Conservation (phyloP, 2,888 invertebrate genomes). For the Hirtodrosophila trivittata region DNA sequence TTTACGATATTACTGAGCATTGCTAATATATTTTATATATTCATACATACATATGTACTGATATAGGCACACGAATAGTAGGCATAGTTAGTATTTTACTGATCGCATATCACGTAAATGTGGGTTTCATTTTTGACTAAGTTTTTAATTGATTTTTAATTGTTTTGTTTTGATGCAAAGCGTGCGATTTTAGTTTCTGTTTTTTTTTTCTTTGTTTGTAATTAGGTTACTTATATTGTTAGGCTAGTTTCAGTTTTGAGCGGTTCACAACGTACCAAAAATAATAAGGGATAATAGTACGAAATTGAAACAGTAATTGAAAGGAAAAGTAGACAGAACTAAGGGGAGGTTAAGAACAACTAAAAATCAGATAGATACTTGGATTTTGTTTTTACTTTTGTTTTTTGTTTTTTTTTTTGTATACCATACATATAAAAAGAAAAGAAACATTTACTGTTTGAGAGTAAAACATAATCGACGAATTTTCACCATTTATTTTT, state of each 20-base stretch:
- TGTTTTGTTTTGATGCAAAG: conserved; percentile 81
- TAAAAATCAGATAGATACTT: conserved; percentile 18
- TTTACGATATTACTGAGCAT: conserved; percentile 75
- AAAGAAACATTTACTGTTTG: conserved; percentile 25
- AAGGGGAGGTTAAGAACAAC: conserved; percentile 38
- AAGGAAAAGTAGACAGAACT: conserved; percentile 49
- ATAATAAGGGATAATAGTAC: conserved; percentile 42
- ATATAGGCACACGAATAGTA: conserved; percentile 63
- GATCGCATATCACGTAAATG: conserved; percentile 74
- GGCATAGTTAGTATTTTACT: conserved; percentile 49
- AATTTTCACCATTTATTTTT: conserved; percentile 31
- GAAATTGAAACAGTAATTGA: conserved; percentile 33
- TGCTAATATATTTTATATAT: conserved; percentile 60
- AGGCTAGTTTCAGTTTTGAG: conserved; percentile 78
- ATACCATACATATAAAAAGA: conserved; percentile 31
- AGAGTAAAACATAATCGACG: conserved; percentile 38
- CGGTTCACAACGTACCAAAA: conserved; percentile 66
- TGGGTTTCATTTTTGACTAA: conserved; percentile 57
- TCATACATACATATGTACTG: conserved; percentile 35
- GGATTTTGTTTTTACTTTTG: neutral
- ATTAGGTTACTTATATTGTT: conserved; percentile 71
- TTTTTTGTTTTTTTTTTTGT: conserved; percentile 2
- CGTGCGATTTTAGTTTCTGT: conserved; percentile 81
- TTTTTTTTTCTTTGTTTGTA: conserved; percentile 42
- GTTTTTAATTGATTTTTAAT: conserved; percentile 22